These are phyloP conservation scores for Forficula auricularia DNA, from an alignment of 1,140 invertebrate species.

Conservation along the genomic window DNA sequence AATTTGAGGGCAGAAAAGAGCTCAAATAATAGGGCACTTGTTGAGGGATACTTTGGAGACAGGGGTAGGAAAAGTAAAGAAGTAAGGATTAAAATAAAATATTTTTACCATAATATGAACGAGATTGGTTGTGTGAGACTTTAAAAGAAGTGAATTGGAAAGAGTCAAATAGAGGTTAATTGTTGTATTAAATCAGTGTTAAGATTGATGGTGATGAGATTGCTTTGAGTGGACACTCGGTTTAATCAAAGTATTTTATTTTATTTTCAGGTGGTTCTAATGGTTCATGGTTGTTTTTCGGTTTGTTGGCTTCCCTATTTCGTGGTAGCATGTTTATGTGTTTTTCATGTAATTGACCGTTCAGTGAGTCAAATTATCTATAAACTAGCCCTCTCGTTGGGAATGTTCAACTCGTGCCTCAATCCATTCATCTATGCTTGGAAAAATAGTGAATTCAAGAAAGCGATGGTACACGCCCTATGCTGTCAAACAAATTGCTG, in stretches of 20 bases:
- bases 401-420: constrained; percentile 53
- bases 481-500: constrained; percentile 29
- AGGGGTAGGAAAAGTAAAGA: no score
- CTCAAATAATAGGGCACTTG: no score
- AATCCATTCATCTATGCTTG: constrained; percentile 66
- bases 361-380: constrained; percentile 26
- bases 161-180: background rate
- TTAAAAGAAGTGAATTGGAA: no score
- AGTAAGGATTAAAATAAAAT: no score
- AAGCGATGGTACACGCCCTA: constrained; percentile 42
- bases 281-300: constrained; percentile 54
- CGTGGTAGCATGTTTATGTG: constrained; percentile 32
- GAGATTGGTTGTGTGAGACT: no score
- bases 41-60: no score
- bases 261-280: constrained; percentile 43
- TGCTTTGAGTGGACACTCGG: no score
- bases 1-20: no score
- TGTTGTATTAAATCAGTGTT: background rate
- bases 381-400: constrained; percentile 47
- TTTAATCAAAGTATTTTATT: constrained; percentile 1
- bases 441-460: constrained; percentile 56
- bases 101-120: no score
- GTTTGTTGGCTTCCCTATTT: constrained; percentile 60
- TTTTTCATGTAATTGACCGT: background rate
- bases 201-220: background rate